Evolutionary conservation across 2,888 invertebrate species (phyloP).

Genomic region (Xanthorhoe designata): DNA sequence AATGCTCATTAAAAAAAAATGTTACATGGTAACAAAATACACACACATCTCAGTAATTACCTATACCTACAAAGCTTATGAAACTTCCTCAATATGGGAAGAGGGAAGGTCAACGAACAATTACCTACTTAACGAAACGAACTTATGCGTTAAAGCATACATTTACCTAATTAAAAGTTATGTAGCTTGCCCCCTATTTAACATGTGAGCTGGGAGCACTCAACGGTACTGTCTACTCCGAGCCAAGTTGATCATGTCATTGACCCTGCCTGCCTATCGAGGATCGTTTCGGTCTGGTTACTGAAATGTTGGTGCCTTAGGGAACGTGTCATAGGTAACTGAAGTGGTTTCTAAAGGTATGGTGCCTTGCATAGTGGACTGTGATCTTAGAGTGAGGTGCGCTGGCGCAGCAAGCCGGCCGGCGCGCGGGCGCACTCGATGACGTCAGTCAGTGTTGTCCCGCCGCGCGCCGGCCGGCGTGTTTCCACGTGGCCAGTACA

Average conservation of each 20-base stretch:
- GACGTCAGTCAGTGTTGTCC: slow-evolving; percentile 36
- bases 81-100: slow-evolving; percentile 4
- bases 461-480: slow-evolving; percentile 60
- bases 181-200: slow-evolving; percentile 32
- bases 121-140: slow-evolving; percentile 8
- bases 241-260: slow-evolving; percentile 63
- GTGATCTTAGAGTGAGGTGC: background rate
- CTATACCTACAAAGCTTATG: background rate
- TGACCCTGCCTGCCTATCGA: slow-evolving; percentile 68
- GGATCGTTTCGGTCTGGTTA: slow-evolving; percentile 74
- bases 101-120: slow-evolving; percentile 5
- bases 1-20: background rate
- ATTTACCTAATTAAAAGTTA: slow-evolving; percentile 26
- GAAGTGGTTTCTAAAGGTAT: background rate
- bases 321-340: slow-evolving; percentile 34
- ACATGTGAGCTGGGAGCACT: slow-evolving; percentile 49
- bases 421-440: slow-evolving; percentile 1
- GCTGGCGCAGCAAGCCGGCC: background rate
- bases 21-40: background rate
- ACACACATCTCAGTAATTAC: background rate
- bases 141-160: slow-evolving; percentile 14
- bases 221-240: slow-evolving; percentile 52
- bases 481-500: slow-evolving; percentile 48
- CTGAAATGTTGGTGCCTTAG: slow-evolving; percentile 69
- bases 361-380: background rate